A percentile compares a stretch with the other conserved stretches of the same genome.
Evolutionary conservation across 2,113 vertebrate species (phyloP).

Genomic region (Pseudorectes ferrugineus): DNA sequence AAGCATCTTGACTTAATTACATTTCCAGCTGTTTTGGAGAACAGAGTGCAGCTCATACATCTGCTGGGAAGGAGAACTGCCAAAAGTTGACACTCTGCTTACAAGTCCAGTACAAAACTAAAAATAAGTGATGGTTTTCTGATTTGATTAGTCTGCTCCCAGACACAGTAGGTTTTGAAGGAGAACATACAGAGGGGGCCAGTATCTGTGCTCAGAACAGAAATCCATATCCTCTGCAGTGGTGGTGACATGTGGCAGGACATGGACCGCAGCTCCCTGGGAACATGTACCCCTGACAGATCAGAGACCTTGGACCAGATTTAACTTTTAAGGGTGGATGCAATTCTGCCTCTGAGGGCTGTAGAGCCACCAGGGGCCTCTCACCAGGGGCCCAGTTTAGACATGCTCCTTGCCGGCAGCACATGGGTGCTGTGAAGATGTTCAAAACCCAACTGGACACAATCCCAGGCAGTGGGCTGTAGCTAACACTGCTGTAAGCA

Average conservation of each 20-base stretch:
- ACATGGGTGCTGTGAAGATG: not conserved
- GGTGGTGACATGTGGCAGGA: accelerated
- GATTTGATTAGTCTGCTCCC: not conserved
- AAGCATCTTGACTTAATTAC: not conserved
- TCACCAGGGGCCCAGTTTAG: not conserved
- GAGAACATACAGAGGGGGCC: not conserved
- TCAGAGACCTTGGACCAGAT: not conserved
- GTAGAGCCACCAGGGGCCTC: not conserved
- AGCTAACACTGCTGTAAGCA: not conserved
- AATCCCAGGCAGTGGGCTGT: accelerated
- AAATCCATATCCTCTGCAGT: not conserved
- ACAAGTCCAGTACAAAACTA: not conserved
- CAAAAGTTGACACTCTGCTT: not conserved
- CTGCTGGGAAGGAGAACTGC: not conserved
- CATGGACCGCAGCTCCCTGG: not conserved
- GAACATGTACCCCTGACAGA: not conserved
- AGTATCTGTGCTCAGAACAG: not conserved
- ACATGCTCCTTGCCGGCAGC: accelerated
- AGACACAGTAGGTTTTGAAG: not conserved
- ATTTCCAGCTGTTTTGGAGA: not conserved
- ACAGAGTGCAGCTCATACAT: not conserved
- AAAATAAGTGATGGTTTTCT: not conserved
- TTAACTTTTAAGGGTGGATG: not conserved
- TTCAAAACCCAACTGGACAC: not conserved
- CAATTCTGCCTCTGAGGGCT: accelerated